Conservation (phyloP, 2,797 vertebrate species). For the Nasua narica region DNA sequence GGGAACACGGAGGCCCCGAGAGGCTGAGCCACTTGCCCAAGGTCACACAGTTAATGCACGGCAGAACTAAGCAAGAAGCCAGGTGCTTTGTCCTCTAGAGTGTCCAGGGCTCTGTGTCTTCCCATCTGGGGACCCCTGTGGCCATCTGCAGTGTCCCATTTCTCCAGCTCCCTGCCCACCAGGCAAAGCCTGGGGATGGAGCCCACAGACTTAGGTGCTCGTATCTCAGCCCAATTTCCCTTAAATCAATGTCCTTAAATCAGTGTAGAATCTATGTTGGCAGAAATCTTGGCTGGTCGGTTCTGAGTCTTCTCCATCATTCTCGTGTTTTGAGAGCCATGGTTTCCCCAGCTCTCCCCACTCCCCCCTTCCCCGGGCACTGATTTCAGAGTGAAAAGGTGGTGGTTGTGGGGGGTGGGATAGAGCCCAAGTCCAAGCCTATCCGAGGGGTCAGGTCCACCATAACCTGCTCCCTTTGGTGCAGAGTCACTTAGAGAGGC, state of each 20-base stretch:
- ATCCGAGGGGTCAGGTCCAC: neutral
- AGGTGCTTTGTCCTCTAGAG: neutral
- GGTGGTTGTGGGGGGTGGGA: rapidly evolving
- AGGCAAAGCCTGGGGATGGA: no score
- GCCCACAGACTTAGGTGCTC: neutral
- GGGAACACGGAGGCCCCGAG: neutral
- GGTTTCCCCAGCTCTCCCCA: neutral
- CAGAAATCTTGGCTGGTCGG: neutral
- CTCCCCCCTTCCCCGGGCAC: rapidly evolving
- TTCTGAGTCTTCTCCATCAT: neutral
- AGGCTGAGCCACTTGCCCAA: neutral
- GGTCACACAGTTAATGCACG: neutral
- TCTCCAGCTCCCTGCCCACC: neutral
- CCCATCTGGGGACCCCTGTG: neutral
- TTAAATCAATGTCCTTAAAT: neutral
- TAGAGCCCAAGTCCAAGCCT: neutral
- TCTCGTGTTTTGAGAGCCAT: neutral
- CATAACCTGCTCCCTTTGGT: neutral
- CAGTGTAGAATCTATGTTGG: neutral
- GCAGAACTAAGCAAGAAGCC: neutral
- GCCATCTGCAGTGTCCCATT: no score
- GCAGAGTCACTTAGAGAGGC: rapidly evolving
- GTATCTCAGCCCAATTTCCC: neutral
- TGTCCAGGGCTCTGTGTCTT: neutral
- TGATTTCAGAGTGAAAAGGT: neutral